Conservation (phyloP, 2,797 vertebrate genomes). For the Alca torda region DNA sequence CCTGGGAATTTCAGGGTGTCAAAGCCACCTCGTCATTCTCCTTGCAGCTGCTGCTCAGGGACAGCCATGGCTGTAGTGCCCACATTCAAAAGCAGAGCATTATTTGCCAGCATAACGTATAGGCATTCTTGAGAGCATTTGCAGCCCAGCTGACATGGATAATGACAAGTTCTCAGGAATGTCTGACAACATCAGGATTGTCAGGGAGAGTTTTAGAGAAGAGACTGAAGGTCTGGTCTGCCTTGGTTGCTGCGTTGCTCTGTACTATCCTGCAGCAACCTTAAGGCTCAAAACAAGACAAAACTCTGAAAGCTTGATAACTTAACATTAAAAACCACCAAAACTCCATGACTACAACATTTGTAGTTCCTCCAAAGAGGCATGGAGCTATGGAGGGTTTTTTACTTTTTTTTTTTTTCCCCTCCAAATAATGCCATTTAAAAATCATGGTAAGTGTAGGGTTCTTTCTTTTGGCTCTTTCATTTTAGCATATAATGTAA, state of each 20-base stretch:
- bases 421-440: not conserved
- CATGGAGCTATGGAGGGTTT: not conserved
- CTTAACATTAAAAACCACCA: not conserved
- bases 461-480: not conserved
- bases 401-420: not conserved
- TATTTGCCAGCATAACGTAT: not conserved
- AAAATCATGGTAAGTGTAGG: not conserved
- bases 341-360: not conserved
- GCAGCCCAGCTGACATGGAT: not conserved
- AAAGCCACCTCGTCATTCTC: not conserved
- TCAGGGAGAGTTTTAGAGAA: not conserved
- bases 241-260: not conserved
- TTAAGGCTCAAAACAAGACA: not conserved
- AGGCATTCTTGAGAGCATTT: not conserved
- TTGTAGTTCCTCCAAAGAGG: not conserved
- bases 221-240: not conserved
- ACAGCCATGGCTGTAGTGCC: not conserved
- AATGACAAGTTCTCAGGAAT: not conserved
- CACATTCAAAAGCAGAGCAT: not conserved
- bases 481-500: not conserved
- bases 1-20: not conserved
- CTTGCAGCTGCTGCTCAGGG: not conserved
- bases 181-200: not conserved
- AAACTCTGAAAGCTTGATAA: not conserved
- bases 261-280: not conserved